phyloP scores from a whole-genome alignment of 1,140 invertebrate species.

The Watersipora subatra region DNA sequence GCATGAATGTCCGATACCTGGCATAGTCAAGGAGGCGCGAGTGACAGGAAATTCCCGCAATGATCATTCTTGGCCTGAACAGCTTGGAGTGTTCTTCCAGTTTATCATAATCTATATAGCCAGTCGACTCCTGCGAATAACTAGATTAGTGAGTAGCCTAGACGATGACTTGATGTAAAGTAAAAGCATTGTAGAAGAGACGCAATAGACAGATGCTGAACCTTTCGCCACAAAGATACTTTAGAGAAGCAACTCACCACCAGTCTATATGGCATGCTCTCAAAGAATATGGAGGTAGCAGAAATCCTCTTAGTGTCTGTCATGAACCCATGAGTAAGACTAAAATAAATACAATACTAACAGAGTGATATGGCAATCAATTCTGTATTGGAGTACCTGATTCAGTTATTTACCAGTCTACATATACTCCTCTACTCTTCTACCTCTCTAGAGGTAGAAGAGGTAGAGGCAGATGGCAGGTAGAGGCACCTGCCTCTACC shows the following conservation, averaged over 20 bases:
- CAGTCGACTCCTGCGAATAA: conserved; percentile 49
- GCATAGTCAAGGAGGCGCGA: conserved; percentile 64
- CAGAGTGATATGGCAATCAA: too few species aligned
- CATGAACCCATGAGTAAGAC: conserved; percentile 75
- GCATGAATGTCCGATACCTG: too few species aligned
- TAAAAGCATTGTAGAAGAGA: background rate
- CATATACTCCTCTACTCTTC: too few species aligned
- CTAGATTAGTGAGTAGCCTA: background rate
- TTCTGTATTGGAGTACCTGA: too few species aligned
- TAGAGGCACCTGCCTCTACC: too few species aligned
- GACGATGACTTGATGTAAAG: background rate
- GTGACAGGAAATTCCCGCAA: conserved; percentile 71
- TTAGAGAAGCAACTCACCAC: conserved; percentile 48
- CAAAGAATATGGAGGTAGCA: conserved; percentile 92
- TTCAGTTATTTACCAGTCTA: too few species aligned
- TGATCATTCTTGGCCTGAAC: conserved; percentile 82
- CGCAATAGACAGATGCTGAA: too few species aligned
- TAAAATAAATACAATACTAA: conserved; percentile 18
- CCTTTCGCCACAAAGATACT: too few species aligned
- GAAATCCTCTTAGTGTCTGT: conserved; percentile 83
- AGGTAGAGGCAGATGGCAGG: too few species aligned
- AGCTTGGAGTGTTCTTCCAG: conserved; percentile 64
- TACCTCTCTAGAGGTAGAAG: too few species aligned
- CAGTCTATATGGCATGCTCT: conserved; percentile 95
- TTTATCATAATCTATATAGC: conserved; percentile 84